phyloP scores from a whole-genome alignment of 2,113 vertebrate species.

The Phrynocephalus versicolor region DNA sequence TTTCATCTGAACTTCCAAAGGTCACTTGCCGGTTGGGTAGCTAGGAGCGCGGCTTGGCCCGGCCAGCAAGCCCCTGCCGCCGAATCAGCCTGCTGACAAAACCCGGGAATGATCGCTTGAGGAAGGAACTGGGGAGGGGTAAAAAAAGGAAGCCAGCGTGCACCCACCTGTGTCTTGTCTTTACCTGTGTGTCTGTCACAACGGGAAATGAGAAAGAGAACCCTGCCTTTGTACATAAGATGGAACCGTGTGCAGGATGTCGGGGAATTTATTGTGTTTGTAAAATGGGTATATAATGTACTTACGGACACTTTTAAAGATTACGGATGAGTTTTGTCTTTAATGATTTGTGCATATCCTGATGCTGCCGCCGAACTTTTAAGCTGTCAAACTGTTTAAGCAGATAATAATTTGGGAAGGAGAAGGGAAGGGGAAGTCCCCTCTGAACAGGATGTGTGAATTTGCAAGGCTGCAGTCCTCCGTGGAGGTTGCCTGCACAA shows the following conservation, averaged over 20 bases:
- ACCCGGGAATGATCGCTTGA: not conserved
- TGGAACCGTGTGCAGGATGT: constrained; percentile 52
- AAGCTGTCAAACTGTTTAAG: constrained; percentile 36
- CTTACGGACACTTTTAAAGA: constrained; percentile 69
- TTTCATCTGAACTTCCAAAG: constrained; percentile 36
- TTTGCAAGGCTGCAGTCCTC: not conserved
- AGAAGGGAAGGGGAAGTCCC: not conserved
- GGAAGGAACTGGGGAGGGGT: not conserved
- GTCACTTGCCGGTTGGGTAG: not conserved
- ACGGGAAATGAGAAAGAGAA: constrained; percentile 36
- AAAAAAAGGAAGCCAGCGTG: not conserved
- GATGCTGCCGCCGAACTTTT: constrained; percentile 55
- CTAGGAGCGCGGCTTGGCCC: not conserved
- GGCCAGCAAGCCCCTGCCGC: not conserved
- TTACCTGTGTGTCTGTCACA: constrained; percentile 61
- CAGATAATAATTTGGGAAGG: no score
- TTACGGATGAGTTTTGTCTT: constrained; percentile 64
- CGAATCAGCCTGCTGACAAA: constrained; percentile 18
- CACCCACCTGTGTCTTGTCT: constrained; percentile 1
- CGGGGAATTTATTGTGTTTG: constrained; percentile 62
- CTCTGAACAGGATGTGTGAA: not conserved
- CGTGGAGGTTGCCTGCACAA: not conserved
- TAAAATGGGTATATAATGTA: constrained; percentile 65
- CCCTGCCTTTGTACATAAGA: constrained; percentile 60
- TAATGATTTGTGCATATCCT: constrained; percentile 55